Evolutionary conservation across 1,140 invertebrate species (phyloP).

Genomic region (Pentalonia nigronervosa): DNA sequence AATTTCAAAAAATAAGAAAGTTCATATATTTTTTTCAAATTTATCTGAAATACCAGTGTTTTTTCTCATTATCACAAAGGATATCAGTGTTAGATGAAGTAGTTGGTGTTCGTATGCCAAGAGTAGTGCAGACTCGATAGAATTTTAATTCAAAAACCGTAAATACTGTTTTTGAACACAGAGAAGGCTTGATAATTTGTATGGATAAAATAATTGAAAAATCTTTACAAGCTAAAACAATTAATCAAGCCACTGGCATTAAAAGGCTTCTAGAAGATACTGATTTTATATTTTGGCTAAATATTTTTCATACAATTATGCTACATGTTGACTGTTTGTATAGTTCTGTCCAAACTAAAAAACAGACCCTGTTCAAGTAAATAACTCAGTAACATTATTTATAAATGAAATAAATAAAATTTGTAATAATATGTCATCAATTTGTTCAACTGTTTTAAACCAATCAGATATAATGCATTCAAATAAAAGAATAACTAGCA

Average conservation of each 20-base stretch:
- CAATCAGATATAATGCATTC: neutral
- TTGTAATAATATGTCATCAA: conserved; percentile 12
- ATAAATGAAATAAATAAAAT: conserved; percentile 27
- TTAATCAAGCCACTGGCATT: conserved; percentile 29
- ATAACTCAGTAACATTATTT: conserved; percentile 4
- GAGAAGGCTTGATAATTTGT: conserved; percentile 17
- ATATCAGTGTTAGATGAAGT: conserved; percentile 30
- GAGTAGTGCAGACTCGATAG: neutral
- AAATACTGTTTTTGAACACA: too few relatives aligned
- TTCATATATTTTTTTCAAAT: neutral
- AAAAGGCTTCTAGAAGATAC: conserved; percentile 21
- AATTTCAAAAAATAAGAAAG: conserved; percentile 14
- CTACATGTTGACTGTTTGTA: neutral
- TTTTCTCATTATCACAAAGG: conserved; percentile 51
- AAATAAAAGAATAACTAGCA: neutral
- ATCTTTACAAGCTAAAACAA: conserved; percentile 17
- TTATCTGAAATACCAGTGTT: conserved; percentile 55
- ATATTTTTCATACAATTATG: conserved; percentile 38
- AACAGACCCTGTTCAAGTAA: neutral
- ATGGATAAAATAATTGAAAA: conserved; percentile 26
- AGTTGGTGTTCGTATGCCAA: neutral
- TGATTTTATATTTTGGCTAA: conserved; percentile 33
- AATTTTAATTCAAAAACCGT: neutral
- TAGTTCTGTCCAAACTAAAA: conserved; percentile 30
- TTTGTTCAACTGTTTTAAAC: neutral